These are phyloP conservation scores for Chymomyza costata DNA, from an alignment of 1,140 invertebrate genomes.

Conservation along the genomic window DNA sequence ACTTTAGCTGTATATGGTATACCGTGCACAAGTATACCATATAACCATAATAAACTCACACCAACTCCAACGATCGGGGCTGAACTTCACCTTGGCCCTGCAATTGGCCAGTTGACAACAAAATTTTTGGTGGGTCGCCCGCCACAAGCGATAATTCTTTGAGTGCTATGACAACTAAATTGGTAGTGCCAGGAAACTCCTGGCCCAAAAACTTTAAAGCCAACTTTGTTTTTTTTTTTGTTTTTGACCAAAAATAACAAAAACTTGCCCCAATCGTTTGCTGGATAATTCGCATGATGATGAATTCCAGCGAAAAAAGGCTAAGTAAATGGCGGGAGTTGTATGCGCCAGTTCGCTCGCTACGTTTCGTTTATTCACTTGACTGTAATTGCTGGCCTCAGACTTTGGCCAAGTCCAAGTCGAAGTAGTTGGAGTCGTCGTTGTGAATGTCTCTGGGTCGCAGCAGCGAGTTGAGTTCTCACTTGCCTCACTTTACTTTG, in stretches of 20 bases:
- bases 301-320: slow-evolving; percentile 68
- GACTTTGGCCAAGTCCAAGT: slow-evolving; percentile 2
- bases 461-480: slow-evolving; percentile 62
- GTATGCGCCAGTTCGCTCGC: slow-evolving; percentile 4
- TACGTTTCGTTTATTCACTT: slow-evolving; percentile 47
- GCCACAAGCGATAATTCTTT: slow-evolving; percentile 72
- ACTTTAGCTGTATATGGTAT: not conserved
- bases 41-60: slow-evolving; percentile 57
- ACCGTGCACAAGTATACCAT: slow-evolving; percentile 3
- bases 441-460: slow-evolving; percentile 27
- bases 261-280: not conserved
- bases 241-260: not conserved
- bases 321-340: slow-evolving; percentile 50
- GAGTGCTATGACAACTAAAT: slow-evolving; percentile 71
- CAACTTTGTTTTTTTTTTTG: not conserved
- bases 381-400: slow-evolving; percentile 62
- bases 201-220: slow-evolving; percentile 3
- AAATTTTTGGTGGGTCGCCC: slow-evolving; percentile 70
- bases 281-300: slow-evolving; percentile 68
- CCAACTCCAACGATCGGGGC: slow-evolving; percentile 36
- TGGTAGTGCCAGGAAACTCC: slow-evolving; percentile 15
- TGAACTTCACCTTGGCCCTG: slow-evolving; percentile 2
- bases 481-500: slow-evolving; percentile 58
- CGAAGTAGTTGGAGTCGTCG: slow-evolving; percentile 7
- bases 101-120: slow-evolving; percentile 70